These are phyloP conservation scores for Triplophysa rosa DNA, from an alignment of 2,113 vertebrate species.

Conservation along the genomic window DNA sequence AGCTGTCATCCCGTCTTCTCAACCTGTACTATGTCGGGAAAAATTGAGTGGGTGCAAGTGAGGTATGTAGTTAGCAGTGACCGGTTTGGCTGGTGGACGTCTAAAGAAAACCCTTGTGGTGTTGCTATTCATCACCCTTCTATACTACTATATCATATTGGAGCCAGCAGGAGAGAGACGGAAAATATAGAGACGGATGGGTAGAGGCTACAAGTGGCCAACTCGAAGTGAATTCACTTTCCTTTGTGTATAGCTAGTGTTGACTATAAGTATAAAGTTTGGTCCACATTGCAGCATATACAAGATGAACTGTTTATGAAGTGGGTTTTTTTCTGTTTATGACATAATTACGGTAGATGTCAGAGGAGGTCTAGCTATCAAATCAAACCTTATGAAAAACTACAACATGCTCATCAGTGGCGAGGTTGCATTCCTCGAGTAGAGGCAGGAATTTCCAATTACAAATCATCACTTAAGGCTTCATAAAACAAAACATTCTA, in stretches of 20 bases:
- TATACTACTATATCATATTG: slow-evolving; percentile 17
- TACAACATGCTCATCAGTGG: neutral
- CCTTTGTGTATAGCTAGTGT: neutral
- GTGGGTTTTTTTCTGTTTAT: neutral
- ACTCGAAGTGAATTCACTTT: slow-evolving; percentile 1
- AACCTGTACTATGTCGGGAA: neutral
- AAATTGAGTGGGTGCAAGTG: slow-evolving; percentile 6
- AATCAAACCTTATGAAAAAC: neutral
- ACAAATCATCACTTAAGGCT: slow-evolving; percentile 9
- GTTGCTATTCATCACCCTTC: slow-evolving; percentile 43
- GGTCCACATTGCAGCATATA: neutral
- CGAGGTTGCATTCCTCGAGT: neutral
- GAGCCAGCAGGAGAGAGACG: slow-evolving; percentile 17
- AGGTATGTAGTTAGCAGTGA: neutral
- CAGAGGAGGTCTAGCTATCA: neutral
- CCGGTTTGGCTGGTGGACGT: neutral
- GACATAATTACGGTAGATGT: neutral
- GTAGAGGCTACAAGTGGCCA: neutral
- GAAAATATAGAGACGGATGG: slow-evolving; percentile 7
- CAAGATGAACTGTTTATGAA: neutral
- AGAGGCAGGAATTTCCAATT: neutral
- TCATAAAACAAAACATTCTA: slow-evolving; percentile 1
- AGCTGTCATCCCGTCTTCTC: slow-evolving; percentile 11
- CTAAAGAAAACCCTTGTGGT: slow-evolving; percentile 15
- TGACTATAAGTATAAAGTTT: neutral